A percentile compares a stretch with the other conserved stretches of the same genome.
These are phyloP conservation scores for Rhinichthys klamathensis DNA, from an alignment of 2,113 vertebrate species.

Conservation along the genomic window DNA sequence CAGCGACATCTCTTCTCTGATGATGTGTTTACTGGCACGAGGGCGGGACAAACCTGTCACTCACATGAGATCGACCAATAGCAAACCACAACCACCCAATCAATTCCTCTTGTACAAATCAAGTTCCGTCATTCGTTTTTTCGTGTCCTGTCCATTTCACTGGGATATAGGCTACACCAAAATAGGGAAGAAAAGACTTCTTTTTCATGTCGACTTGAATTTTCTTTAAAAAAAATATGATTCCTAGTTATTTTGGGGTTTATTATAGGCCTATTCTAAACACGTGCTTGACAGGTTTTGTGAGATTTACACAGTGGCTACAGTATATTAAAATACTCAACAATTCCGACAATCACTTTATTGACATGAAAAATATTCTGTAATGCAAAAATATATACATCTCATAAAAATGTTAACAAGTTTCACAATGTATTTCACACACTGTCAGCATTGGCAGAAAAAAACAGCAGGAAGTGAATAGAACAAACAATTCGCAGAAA, in stretches of 20 bases:
- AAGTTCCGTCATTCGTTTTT: too few relatives aligned
- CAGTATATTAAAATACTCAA: neutral
- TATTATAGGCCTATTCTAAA: neutral
- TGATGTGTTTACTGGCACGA: too few relatives aligned
- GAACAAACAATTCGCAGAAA: neutral
- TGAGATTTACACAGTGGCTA: neutral
- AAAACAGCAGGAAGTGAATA: neutral
- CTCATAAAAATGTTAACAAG: neutral
- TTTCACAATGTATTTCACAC: neutral
- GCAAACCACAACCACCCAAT: too few relatives aligned
- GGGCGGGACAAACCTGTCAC: too few relatives aligned
- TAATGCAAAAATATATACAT: constrained; percentile 10
- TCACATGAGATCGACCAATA: too few relatives aligned
- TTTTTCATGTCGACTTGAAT: too few relatives aligned
- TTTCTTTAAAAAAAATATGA: neutral
- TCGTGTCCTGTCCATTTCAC: too few relatives aligned
- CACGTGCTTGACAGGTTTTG: neutral
- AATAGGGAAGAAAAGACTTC: too few relatives aligned
- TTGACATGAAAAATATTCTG: neutral
- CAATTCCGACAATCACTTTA: neutral
- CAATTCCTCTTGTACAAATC: too few relatives aligned
- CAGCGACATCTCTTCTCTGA: too few relatives aligned
- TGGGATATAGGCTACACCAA: too few relatives aligned
- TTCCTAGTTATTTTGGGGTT: neutral
- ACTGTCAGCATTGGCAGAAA: neutral